phyloP scores from a whole-genome alignment of 2,888 invertebrate genomes.

The Cacoxenus indagator region DNA sequence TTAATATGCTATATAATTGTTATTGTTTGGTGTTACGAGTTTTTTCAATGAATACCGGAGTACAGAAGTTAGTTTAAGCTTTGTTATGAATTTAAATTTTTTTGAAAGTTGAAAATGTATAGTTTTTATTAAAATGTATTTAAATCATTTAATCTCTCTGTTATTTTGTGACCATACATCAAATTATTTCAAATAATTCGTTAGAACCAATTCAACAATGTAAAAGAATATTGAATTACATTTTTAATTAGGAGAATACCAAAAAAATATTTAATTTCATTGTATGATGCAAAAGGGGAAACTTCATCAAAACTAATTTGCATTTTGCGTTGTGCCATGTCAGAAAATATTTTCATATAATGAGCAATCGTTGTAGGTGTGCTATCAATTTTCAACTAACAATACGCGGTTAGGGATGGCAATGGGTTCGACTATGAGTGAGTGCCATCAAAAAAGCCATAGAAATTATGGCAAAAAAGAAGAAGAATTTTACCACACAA shows the following conservation, averaged over 20 bases:
- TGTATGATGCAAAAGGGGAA: neutral
- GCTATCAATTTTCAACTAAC: constrained; percentile 5
- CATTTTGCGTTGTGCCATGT: constrained; percentile 7
- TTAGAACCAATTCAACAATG: neutral
- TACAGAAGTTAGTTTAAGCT: no score
- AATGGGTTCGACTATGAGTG: neutral
- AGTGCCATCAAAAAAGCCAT: neutral
- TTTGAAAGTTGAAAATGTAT: no score
- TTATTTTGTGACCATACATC: no score
- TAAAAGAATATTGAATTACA: neutral
- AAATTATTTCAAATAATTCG: neutral
- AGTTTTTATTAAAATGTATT: no score
- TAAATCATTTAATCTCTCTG: no score
- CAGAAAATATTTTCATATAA: constrained; percentile 12
- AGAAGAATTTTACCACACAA: neutral
- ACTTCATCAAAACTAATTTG: constrained; percentile 20
- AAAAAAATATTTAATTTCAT: constrained; percentile 13
- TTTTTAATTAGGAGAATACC: neutral
- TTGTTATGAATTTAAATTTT: no score
- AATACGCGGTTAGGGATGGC: neutral
- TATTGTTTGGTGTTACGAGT: no score
- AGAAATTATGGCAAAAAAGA: neutral
- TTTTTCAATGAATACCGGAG: no score
- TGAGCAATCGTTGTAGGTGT: constrained; percentile 14
- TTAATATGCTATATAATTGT: no score